These are phyloP conservation scores for Oopsacas minuta DNA, from an alignment of 37 sponge, comb jelly and placozoan species.

Conservation along the genomic window DNA sequence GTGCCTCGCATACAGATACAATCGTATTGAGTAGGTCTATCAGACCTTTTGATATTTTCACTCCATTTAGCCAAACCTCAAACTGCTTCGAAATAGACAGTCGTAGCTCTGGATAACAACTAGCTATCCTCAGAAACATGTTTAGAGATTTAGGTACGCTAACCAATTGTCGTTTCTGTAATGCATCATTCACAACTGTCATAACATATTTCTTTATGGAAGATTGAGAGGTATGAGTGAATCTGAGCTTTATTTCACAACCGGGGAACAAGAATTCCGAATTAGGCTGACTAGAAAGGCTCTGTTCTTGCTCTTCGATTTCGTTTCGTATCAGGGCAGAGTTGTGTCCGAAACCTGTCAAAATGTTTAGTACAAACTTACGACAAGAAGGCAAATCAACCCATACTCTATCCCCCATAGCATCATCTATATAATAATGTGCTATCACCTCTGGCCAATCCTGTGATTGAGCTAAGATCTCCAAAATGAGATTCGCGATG, in stretches of 20 bases:
- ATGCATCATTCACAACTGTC: background rate
- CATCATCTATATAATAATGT: conserved; percentile 72
- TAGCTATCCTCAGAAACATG: background rate
- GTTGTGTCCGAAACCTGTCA: conserved; percentile 37
- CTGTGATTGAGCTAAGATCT: conserved; percentile 23
- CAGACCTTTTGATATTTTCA: background rate
- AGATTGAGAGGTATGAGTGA: background rate
- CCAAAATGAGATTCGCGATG: background rate
- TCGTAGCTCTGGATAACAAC: background rate
- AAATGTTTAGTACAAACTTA: conserved; percentile 60
- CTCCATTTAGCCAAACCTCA: background rate
- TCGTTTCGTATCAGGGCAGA: background rate
- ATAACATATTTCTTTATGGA: background rate
- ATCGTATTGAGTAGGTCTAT: background rate
- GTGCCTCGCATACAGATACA: conserved; percentile 19
- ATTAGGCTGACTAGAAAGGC: background rate
- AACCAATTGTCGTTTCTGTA: background rate
- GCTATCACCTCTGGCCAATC: conserved; percentile 75
- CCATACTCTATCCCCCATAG: conserved; percentile 67
- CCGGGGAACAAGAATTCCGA: background rate
- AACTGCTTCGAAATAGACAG: background rate
- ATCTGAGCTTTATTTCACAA: background rate
- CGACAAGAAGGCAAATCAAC: conserved; percentile 55
- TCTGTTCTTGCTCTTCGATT: background rate
- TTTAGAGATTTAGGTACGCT: background rate